A percentile compares a stretch with the other conserved stretches of the same genome.
phyloP scores from a whole-genome alignment of 2,888 invertebrate genomes.

The Beris chalybata region DNA sequence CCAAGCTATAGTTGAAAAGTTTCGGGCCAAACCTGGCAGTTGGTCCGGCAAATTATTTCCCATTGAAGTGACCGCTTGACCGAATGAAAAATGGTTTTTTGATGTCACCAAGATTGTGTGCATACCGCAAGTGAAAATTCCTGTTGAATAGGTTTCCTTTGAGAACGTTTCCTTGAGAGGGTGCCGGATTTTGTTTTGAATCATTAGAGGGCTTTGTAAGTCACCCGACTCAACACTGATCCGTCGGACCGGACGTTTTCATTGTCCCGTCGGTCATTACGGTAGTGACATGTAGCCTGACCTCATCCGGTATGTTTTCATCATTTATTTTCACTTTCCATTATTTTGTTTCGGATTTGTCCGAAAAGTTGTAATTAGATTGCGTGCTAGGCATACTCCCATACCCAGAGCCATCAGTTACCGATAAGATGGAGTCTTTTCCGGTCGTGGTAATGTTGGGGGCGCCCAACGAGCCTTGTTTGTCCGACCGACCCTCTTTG shows the following conservation, averaged over 20 bases:
- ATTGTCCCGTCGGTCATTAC: not conserved
- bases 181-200: no score
- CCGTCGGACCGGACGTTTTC: not conserved
- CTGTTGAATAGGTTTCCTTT: no score
- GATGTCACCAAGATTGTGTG: no score
- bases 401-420: not conserved
- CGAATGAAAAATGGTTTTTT: no score
- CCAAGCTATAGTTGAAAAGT: no score
- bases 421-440: not conserved
- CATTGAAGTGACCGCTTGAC: no score
- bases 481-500: conserved; percentile 1
- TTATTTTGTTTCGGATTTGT: not conserved
- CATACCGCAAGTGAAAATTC: no score
- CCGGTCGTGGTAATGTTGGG: not conserved
- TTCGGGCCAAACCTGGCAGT: not conserved
- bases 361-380: conserved; percentile 14
- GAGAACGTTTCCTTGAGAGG: no score
- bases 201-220: no score
- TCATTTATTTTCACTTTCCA: no score
- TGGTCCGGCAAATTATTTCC: not conserved
- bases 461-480: not conserved
- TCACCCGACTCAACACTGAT: no score
- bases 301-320: no score
- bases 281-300: not conserved
- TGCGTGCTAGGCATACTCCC: conserved; percentile 5